Evolutionary conservation across 1,140 invertebrate genomes (phyloP), one percentile per base, ranked within the genome.

Genomic region (Plutomurus gul): DNA sequence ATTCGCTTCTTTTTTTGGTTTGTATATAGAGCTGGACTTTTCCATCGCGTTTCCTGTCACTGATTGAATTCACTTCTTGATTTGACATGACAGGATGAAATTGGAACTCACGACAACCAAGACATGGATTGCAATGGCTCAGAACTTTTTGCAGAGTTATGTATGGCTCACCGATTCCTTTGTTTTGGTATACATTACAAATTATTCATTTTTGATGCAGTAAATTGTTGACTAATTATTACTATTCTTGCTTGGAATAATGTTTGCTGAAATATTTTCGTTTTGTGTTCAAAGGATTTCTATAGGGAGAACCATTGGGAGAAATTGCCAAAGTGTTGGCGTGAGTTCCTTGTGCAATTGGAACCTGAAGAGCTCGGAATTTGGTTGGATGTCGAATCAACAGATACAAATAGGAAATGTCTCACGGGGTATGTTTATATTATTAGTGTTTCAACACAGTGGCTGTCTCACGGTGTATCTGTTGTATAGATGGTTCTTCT

Each of bases 271-370:
- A 7, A 8, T 49, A 1, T 20, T 18, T n/a, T 1, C 46, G 3
- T n/a, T 18, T 49, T 20, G 1, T 27, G 25, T 10, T 71, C 0
- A 71, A n/a, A 80, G 78, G 81, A 80, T 27, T 77, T 81, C 65
- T 80, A 77, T 18, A 22, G 16, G 16, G 65, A 82, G 4, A n/a
- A 39, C 8, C 81, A 82, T 37, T 82, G 81, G 81, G 7, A 25
- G 4, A 79, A 39, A 30, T 27, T 82, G 6, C 78, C 81, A 30
- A 13, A 10, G 6, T 65, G 47, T 8, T 82, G 81, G 78, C 18
- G 30, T 25, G 18, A 71, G 4, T 80, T 43, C 43, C 47, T 82
- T 16, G 7, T 25, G 7, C 0, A 30, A 25, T 20, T 82, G 27
- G 40, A 40, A 2, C 77, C 82, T 4, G 18, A 49, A 13, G 22